Evolutionary conservation across 1,140 invertebrate genomes (phyloP).

Genomic region (Hycleus phaleratus): DNA sequence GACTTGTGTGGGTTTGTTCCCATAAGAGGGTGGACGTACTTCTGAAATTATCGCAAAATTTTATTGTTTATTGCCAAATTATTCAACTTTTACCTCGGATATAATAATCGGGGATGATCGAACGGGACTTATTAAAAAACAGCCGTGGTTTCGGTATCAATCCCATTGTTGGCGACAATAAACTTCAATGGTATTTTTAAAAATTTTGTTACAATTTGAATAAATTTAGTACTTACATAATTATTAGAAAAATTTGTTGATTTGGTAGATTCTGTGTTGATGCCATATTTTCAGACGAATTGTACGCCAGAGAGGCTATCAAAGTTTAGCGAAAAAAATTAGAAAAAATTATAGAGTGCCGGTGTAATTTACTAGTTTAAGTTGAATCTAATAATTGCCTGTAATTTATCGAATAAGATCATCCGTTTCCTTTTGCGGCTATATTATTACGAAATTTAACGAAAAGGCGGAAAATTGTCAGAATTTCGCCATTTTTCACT

Average conservation of each 20-base stretch:
- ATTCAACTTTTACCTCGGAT: slow-evolving; percentile 29
- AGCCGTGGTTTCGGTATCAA: slow-evolving; percentile 25
- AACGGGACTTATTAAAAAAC: slow-evolving; percentile 29
- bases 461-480: too few relatives aligned
- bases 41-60: slow-evolving; percentile 43
- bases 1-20: slow-evolving; percentile 59
- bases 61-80: not conserved
- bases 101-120: slow-evolving; percentile 34
- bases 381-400: slow-evolving; percentile 7
- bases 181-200: not conserved
- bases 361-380: slow-evolving; percentile 12
- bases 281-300: too few relatives aligned
- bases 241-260: not conserved
- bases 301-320: too few relatives aligned
- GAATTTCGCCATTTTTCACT: too few relatives aligned
- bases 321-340: not conserved
- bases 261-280: too few relatives aligned
- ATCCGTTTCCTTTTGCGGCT: slow-evolving; percentile 3
- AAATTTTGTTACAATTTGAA: not conserved
- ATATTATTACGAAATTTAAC: too few relatives aligned
- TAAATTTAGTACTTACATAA: not conserved
- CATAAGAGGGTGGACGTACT: slow-evolving; percentile 60
- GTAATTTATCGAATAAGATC: slow-evolving; percentile 8
- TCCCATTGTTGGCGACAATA: not conserved
- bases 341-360: slow-evolving; percentile 11